These are phyloP conservation scores for Archegozetes longisetosus DNA, from an alignment of 1,140 invertebrate species.

Conservation along the genomic window DNA sequence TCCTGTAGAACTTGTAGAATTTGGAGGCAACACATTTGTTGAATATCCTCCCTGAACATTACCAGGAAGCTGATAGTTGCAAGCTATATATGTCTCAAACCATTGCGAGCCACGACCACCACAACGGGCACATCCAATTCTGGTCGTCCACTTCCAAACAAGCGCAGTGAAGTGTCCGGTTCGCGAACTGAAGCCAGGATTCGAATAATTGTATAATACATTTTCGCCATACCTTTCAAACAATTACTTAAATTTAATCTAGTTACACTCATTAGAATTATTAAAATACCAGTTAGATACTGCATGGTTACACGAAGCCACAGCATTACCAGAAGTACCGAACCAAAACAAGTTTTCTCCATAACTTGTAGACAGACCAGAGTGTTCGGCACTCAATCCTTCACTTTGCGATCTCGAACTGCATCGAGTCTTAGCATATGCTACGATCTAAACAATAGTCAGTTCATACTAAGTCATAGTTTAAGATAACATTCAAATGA, in stretches of 20 bases:
- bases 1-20: no score
- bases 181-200: neutral
- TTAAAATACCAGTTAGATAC: no score
- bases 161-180: conserved; percentile 8
- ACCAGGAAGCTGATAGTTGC: neutral
- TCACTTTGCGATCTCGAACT: neutral
- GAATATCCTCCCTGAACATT: neutral
- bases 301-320: no score
- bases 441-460: neutral
- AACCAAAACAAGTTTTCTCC: neutral
- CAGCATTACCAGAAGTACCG: neutral
- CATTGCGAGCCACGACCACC: neutral
- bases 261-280: no score
- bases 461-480: no score
- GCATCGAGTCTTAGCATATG: neutral
- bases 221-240: conserved; percentile 5
- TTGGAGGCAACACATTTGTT: no score
- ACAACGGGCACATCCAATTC: neutral
- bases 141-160: conserved; percentile 6
- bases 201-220: neutral
- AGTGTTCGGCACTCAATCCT: neutral
- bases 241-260: no score
- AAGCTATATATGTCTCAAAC: neutral
- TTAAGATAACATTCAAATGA: no score
- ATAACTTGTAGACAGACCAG: neutral